These are phyloP conservation scores for Corythaixoides concolor DNA, from an alignment of 2,113 vertebrate genomes.

Conservation along the genomic window DNA sequence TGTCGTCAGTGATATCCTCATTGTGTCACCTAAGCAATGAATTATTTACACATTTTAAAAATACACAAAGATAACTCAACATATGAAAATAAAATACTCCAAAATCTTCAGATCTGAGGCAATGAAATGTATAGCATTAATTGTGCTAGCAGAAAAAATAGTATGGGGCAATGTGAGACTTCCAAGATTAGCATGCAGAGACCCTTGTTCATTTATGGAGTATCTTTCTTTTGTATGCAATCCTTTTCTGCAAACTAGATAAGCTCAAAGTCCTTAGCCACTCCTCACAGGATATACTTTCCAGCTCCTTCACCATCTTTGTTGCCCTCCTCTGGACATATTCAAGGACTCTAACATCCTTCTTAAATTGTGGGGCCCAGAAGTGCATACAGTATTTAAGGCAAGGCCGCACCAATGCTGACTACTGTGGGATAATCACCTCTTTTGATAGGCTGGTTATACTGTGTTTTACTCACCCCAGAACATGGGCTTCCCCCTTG, in stretches of 20 bases:
- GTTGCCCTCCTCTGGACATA: no score
- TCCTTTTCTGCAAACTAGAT: background rate
- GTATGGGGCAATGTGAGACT: background rate
- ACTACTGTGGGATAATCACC: no score
- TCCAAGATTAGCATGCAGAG: background rate
- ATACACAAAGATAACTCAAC: background rate
- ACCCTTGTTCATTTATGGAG: background rate
- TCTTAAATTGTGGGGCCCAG: no score
- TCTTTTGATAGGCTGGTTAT: no score
- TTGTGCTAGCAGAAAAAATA: background rate
- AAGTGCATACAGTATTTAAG: no score
- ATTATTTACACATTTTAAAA: slow-evolving; percentile 17
- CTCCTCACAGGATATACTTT: no score
- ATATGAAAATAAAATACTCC: background rate
- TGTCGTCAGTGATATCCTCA: background rate
- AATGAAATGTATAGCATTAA: background rate
- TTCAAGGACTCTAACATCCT: no score
- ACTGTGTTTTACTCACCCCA: no score
- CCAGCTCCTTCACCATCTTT: no score
- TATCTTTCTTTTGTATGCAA: background rate
- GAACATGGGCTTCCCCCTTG: no score
- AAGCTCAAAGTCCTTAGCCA: no score
- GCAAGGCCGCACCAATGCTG: no score
- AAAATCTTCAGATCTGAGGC: background rate
- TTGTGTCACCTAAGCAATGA: background rate